These are phyloP conservation scores for Bombus superbus DNA, from an alignment of 1,140 invertebrate species.

Conservation along the genomic window DNA sequence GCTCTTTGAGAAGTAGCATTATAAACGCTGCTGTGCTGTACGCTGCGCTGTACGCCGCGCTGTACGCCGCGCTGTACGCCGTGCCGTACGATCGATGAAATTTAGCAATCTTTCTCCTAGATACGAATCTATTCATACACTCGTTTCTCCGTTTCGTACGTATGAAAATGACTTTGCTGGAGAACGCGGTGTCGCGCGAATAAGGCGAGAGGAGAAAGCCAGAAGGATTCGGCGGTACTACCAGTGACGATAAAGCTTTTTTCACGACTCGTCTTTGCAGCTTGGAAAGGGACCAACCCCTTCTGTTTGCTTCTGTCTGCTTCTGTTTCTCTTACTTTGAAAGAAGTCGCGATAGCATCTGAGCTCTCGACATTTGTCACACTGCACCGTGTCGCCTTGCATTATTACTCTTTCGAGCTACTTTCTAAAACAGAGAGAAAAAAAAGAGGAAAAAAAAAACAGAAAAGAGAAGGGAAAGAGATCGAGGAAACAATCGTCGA, in stretches of 20 bases:
- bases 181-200: not conserved
- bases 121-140: not conserved
- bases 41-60: too few relatives aligned
- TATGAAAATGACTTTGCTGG: too few relatives aligned
- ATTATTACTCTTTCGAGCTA: not conserved
- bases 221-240: not conserved
- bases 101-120: not conserved
- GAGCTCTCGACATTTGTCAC: not conserved
- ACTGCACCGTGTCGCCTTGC: too few relatives aligned
- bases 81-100: not conserved
- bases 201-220: not conserved
- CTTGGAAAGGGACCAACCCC: not conserved
- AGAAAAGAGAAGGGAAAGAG: not conserved
- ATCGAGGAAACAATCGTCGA: not conserved
- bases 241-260: not conserved
- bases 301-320: not conserved
- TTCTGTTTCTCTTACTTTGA: not conserved
- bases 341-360: not conserved
- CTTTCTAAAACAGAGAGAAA: not conserved
- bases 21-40: not conserved
- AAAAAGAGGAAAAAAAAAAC: accelerated
- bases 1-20: not conserved
- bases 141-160: not conserved
- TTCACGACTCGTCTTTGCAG: not conserved
- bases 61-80: too few relatives aligned